Conservation (phyloP, 2,888 invertebrate genomes). For the Caenorhabditis wallacei region DNA sequence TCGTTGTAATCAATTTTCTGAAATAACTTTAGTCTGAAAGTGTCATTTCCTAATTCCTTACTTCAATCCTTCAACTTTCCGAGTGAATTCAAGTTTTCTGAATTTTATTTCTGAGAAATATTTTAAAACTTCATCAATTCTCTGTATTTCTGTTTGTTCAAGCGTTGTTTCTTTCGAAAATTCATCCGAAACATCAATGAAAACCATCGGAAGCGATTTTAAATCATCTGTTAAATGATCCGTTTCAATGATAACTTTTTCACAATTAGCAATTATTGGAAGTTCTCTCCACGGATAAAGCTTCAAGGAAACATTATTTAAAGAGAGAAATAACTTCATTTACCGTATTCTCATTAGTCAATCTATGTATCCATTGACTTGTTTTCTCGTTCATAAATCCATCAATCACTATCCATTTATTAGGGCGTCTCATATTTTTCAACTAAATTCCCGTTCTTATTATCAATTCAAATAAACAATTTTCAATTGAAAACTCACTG, state of each 20-base stretch:
- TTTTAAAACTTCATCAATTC: conserved; percentile 36
- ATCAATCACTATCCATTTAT: conserved; percentile 63
- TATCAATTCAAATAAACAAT: background rate
- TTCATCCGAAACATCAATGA: conserved; percentile 19
- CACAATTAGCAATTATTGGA: conserved; percentile 30
- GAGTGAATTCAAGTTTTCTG: conserved; percentile 22
- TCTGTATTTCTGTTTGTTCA: conserved; percentile 1
- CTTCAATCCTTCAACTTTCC: conserved; percentile 31
- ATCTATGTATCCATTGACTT: conserved; percentile 38
- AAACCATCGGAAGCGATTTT: conserved; percentile 28
- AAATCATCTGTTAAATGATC: conserved; percentile 28
- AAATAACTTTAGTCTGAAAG: background rate
- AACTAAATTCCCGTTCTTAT: conserved; percentile 14
- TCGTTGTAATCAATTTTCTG: background rate
- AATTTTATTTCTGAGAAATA: conserved; percentile 36
- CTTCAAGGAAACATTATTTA: conserved; percentile 31
- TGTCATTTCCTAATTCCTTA: background rate
- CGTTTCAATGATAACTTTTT: conserved; percentile 60
- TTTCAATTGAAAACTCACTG: background rate
- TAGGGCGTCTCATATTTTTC: conserved; percentile 34
- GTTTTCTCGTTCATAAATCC: conserved; percentile 43
- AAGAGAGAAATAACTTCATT: too few relatives aligned
- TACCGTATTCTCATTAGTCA: conserved; percentile 41
- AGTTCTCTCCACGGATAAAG: conserved; percentile 48
- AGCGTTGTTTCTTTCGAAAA: background rate